phyloP scores from a whole-genome alignment of 2,888 invertebrate species.

The Eupeodes luniger region DNA sequence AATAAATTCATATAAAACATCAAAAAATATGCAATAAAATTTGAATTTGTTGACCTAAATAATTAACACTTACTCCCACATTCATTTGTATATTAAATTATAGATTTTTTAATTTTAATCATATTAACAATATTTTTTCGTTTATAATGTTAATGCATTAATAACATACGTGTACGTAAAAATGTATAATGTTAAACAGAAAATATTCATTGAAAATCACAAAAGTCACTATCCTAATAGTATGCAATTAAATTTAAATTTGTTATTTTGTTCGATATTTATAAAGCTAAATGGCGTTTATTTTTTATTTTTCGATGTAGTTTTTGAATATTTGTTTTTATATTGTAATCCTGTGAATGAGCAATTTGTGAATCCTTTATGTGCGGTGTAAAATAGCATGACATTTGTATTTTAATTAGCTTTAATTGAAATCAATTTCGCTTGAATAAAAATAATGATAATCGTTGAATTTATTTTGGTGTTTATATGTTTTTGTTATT shows the following conservation, averaged over 20 bases:
- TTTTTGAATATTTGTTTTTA: neutral
- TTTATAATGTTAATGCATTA: neutral
- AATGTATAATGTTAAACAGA: neutral
- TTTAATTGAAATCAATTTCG: constrained; percentile 37
- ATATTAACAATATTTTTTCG: neutral
- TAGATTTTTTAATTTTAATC: neutral
- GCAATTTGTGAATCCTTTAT: neutral
- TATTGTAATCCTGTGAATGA: constrained; percentile 4
- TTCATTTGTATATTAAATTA: neutral
- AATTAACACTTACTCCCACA: neutral
- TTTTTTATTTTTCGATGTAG: neutral
- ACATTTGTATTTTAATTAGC: constrained; percentile 51
- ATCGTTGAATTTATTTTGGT: neutral
- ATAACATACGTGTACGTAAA: neutral
- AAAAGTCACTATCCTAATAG: neutral
- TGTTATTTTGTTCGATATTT: neutral
- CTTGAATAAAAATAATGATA: constrained; percentile 4
- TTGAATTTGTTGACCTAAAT: neutral
- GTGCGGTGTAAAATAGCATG: constrained; percentile 3
- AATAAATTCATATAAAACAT: neutral
- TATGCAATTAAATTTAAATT: constrained; percentile 2
- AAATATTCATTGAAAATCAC: neutral
- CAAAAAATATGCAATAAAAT: constrained; percentile 12
- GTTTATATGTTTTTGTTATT: constrained; percentile 19
- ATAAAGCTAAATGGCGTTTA: neutral